Conservation (phyloP, 2,113 vertebrate species). For the Macquaria ambigua region DNA sequence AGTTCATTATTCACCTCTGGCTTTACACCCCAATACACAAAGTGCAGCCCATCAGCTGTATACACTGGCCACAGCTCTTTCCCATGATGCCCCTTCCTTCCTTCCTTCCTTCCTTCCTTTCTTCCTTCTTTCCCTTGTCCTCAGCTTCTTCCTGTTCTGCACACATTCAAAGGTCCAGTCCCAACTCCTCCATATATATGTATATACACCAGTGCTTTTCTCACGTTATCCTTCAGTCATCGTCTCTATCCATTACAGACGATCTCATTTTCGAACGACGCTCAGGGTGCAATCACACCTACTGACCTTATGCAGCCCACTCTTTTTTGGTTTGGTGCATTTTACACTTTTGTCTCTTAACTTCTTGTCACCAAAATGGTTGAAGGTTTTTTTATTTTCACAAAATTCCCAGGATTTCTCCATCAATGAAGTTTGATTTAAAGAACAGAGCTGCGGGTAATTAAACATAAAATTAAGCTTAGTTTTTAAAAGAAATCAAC, state of each 20-base stretch:
- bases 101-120: slow-evolving; percentile 48
- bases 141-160: slow-evolving; percentile 31
- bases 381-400: neutral
- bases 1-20: slow-evolving; percentile 39
- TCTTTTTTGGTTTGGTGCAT: neutral
- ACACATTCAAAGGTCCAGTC: neutral
- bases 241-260: neutral
- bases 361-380: neutral
- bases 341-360: neutral
- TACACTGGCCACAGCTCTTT: slow-evolving; percentile 44
- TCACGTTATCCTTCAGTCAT: slow-evolving; percentile 1
- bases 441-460: too few species aligned
- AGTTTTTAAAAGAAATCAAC: neutral
- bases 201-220: neutral
- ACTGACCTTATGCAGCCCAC: neutral
- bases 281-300: neutral
- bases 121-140: slow-evolving; percentile 45
- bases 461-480: neutral
- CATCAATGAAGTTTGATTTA: too few species aligned
- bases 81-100: slow-evolving; percentile 57
- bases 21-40: slow-evolving; percentile 19
- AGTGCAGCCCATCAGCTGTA: slow-evolving; percentile 25
- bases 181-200: neutral
- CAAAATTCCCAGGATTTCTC: neutral
- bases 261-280: neutral